Base-by-base conservation (phyloP, 2,888 invertebrate species). In the Melanophora roralis region DNA sequence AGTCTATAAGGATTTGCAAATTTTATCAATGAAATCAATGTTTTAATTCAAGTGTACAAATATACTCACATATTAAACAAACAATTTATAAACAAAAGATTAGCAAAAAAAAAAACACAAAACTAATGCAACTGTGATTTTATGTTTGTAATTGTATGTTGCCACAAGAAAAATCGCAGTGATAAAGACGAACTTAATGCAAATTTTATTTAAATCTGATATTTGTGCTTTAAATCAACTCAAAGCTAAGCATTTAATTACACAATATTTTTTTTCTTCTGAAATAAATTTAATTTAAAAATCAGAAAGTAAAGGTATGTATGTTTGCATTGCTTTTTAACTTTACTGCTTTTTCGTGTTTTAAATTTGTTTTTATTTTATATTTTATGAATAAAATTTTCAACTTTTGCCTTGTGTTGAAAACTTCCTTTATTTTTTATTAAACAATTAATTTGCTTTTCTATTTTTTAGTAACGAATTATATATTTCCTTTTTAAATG, bases 1-100 rank as follows among this genome's bases (percentile, higher is more conserved):
- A n/a, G 16, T 16, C 12, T 12, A 47, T 36, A 36, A n/a, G 14
- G 65, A 79, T 80, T 76, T 80, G 67, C 76, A 72, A 80, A 80
- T 76, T 73, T 51, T 53, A 64, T 73, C 72, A 80, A 80, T 76
- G 68, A 64, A 57, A 76, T 80, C 80, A 76, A 80, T 80, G 71
- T 53, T 64, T 64, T 32, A 68, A 73, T 62, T 40, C 53, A 77
- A 74, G 67, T 67, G n/a, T n/a, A n/a, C n/a, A n/a, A n/a, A n/a
- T n/a, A n/a, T n/a, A n/a, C n/a, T n/a, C n/a, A n/a, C n/a, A n/a
- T n/a, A n/a, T n/a, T n/a, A n/a, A 38, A 21, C 12, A 51, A 55
- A 65, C 1, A 38, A 32, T 8, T n/a, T 49, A 68, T 27, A 34
- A 47, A 36, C 11, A 43, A 9, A 53, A 71, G 32, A 27, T 27